These are phyloP conservation scores for Poeciliopsis paucimaculata DNA, from an alignment of 2,797 vertebrate species.

Conservation along the genomic window DNA sequence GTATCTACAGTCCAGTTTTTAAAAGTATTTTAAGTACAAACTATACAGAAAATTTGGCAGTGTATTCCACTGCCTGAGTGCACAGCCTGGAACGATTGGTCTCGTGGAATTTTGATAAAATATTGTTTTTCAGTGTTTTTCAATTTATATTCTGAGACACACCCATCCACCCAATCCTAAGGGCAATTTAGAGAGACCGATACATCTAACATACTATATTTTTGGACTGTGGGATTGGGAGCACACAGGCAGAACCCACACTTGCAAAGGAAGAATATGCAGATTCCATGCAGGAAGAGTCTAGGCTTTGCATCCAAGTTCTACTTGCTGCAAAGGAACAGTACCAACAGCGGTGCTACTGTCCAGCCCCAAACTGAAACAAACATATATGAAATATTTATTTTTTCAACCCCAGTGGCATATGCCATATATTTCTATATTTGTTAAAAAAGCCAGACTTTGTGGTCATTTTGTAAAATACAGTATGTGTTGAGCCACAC, in stretches of 20 bases:
- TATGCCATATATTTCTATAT: background rate
- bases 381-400: background rate
- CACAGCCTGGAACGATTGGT: background rate
- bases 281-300: background rate
- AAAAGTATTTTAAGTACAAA: background rate
- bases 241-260: background rate
- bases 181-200: background rate
- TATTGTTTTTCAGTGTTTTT: background rate
- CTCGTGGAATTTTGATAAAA: background rate
- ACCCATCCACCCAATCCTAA: background rate
- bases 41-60: background rate
- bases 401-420: background rate
- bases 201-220: background rate
- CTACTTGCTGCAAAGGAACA: background rate
- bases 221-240: background rate
- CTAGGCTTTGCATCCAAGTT: background rate
- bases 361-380: background rate
- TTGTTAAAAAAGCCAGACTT: background rate
- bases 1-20: background rate
- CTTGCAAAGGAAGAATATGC: background rate
- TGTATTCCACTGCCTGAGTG: background rate
- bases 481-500: background rate
- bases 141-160: background rate
- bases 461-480: background rate
- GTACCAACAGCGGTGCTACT: background rate